Percentiles rank a stretch among this genome's conserved stretches.
phyloP scores from a whole-genome alignment of 2,888 invertebrate genomes.

The Ischnus inquisitorius region DNA sequence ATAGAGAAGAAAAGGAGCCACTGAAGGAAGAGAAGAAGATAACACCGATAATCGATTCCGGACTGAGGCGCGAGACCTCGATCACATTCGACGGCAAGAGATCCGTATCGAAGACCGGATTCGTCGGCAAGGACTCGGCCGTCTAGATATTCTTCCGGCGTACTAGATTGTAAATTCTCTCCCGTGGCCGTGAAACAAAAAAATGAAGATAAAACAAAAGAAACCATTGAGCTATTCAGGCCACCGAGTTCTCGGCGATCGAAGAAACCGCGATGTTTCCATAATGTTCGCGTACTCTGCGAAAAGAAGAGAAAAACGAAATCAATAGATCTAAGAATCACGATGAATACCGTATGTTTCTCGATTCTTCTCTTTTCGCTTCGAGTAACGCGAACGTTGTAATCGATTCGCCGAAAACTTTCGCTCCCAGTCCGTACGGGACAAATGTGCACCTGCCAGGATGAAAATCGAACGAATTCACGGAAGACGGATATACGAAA shows the following conservation, averaged over 20 bases:
- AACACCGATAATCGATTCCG: slow-evolving; percentile 87
- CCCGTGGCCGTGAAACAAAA: slow-evolving; percentile 58
- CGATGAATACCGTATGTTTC: not conserved
- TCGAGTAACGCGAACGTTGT: slow-evolving; percentile 38
- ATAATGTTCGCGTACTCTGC: slow-evolving; percentile 27
- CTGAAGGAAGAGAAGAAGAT: slow-evolving; percentile 89
- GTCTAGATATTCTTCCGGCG: slow-evolving; percentile 88
- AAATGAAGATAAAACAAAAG: slow-evolving; percentile 39
- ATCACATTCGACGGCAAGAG: slow-evolving; percentile 94
- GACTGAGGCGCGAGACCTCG: slow-evolving; percentile 92
- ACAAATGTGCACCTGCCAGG: slow-evolving; percentile 58
- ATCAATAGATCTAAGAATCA: slow-evolving; percentile 19
- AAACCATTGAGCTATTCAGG: slow-evolving; percentile 37
- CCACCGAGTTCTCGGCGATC: slow-evolving; percentile 60
- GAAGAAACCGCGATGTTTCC: slow-evolving; percentile 56
- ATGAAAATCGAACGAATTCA: slow-evolving; percentile 34
- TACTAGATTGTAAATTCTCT: slow-evolving; percentile 85
- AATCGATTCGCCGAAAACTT: slow-evolving; percentile 56
- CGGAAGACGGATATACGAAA: slow-evolving; percentile 27
- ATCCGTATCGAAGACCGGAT: slow-evolving; percentile 93
- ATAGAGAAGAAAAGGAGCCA: slow-evolving; percentile 94
- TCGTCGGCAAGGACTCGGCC: slow-evolving; percentile 96
- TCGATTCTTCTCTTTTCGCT: slow-evolving; percentile 25
- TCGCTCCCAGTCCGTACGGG: slow-evolving; percentile 53
- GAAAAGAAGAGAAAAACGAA: not conserved